A percentile compares a stretch with the other conserved stretches of the same genome.
Evolutionary conservation across 2,113 vertebrate genomes (phyloP).

Genomic region (Herpailurus yagouaroundi): DNA sequence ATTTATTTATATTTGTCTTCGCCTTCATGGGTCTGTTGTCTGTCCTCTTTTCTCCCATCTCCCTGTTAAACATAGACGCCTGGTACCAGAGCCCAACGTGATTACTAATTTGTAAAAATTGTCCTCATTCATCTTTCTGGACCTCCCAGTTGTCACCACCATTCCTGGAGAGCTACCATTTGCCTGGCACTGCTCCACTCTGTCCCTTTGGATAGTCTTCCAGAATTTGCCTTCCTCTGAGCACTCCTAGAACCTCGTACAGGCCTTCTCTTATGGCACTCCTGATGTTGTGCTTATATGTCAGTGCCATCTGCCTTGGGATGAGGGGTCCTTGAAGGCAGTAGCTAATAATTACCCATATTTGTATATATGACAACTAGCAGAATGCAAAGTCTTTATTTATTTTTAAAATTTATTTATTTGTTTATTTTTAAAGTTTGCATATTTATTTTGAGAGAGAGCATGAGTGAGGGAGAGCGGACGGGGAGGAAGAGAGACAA

Average conservation of each 20-base stretch:
- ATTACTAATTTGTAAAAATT: neutral
- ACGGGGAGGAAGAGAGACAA: too few species aligned
- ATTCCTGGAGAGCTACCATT: neutral
- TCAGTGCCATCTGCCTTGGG: neutral
- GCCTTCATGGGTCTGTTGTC: neutral
- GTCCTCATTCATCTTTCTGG: neutral
- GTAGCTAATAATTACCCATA: neutral
- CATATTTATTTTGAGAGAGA: too few species aligned
- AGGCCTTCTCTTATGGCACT: rapidly evolving
- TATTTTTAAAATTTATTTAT: neutral
- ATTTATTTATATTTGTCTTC: neutral
- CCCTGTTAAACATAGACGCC: neutral
- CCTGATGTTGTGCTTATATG: neutral
- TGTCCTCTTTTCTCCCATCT: neutral
- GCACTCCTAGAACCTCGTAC: neutral
- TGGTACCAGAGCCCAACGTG: neutral
- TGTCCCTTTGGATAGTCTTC: neutral
- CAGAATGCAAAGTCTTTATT: neutral
- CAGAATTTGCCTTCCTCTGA: neutral
- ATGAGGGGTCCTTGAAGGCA: neutral
- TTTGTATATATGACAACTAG: neutral
- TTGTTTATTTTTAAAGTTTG: too few species aligned
- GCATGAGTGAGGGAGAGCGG: too few species aligned
- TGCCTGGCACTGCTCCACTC: neutral
- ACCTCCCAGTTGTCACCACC: neutral